Percentiles rank a stretch among this genome's conserved stretches.
Conservation (phyloP, 2,113 vertebrate genomes). For the Octodon degus region DNA sequence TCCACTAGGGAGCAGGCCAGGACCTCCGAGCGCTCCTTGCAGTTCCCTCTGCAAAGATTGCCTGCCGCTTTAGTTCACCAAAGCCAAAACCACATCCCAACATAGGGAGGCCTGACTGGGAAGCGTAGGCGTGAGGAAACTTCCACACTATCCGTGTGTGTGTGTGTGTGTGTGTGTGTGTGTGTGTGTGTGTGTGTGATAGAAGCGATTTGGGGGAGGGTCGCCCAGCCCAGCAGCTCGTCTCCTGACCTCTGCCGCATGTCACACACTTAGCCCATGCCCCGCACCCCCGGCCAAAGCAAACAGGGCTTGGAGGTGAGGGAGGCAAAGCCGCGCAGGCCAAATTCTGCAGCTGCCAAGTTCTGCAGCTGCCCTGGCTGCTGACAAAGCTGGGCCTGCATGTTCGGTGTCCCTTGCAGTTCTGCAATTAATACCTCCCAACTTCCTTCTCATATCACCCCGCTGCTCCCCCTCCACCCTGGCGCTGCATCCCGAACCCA, state of each 20-base stretch:
- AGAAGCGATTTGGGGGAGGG: not conserved
- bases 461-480: not conserved
- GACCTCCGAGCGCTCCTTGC: not conserved
- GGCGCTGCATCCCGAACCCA: not conserved
- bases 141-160: not conserved
- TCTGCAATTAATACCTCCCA: not conserved
- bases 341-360: fast-evolving
- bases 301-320: not conserved
- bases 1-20: slow-evolving; percentile 70
- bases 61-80: not conserved
- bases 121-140: not conserved
- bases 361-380: not conserved
- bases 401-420: not conserved
- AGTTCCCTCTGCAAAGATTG: not conserved
- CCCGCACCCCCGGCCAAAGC: fast-evolving
- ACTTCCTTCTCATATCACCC: not conserved
- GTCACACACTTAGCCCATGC: not conserved
- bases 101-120: not conserved
- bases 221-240: too few relatives aligned
- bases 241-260: not conserved
- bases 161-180: not conserved
- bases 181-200: not conserved
- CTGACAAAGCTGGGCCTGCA: not conserved
- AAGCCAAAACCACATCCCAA: not conserved
- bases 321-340: fast-evolving